Conservation (phyloP, 1,140 invertebrate species). For the Aphelinus atriplicis region DNA sequence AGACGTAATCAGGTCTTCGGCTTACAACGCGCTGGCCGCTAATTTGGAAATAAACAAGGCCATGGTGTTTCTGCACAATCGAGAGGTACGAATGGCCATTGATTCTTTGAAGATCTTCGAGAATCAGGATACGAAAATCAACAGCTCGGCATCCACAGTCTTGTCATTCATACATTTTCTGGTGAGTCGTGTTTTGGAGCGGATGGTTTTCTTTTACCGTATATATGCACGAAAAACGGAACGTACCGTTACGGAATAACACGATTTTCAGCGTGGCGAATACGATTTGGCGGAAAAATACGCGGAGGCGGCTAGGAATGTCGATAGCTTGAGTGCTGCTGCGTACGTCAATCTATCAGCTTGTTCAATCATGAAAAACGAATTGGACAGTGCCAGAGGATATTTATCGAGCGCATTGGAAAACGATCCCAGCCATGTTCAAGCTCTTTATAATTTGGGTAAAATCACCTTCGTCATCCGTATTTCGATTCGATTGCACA, state of each 20-base stretch:
- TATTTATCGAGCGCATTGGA: conserved; percentile 82
- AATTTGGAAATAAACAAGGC: conserved; percentile 96
- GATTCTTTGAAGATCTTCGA: conserved; percentile 91
- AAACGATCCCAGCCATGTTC: conserved; percentile 85
- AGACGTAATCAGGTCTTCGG: conserved; percentile 81
- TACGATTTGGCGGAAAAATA: conserved; percentile 85
- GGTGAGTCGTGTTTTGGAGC: conserved; percentile 64
- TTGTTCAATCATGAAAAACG: conserved; percentile 78
- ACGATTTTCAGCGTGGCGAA: conserved; percentile 77
- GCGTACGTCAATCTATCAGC: conserved; percentile 92
- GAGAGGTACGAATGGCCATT: conserved; percentile 83
- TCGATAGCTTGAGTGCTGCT: conserved; percentile 83
- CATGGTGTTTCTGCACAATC: conserved; percentile 86
- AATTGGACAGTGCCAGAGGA: conserved; percentile 80
- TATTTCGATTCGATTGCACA: background rate
- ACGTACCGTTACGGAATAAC: too few species aligned
- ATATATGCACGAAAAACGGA: background rate
- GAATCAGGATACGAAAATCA: conserved; percentile 85
- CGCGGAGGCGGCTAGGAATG: conserved; percentile 78
- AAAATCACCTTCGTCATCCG: conserved; percentile 22
- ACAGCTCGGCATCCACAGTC: conserved; percentile 88
- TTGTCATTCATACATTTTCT: conserved; percentile 89
- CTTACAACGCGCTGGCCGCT: conserved; percentile 80
- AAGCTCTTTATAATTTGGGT: conserved; percentile 93
- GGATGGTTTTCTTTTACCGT: background rate